Base-by-base conservation (phyloP, 2,797 vertebrate species). In the Nyctalus aviator region DNA sequence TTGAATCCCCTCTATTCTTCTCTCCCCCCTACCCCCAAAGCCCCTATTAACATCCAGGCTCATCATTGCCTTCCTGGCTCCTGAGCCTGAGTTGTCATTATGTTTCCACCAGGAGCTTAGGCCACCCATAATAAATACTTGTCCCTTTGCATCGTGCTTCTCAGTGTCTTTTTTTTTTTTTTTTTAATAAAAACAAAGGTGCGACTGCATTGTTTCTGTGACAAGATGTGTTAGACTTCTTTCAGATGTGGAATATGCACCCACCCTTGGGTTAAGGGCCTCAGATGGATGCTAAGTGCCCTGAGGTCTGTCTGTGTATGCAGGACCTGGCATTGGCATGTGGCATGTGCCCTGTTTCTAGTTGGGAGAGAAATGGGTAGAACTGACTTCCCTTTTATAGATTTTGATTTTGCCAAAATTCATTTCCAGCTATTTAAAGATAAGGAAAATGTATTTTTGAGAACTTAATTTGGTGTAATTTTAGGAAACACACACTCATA, bases 341-440 rank as follows among this genome's bases (percentile, higher is more conserved):
- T 8, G 17, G 7, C 12, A 12, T 30, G 35, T 55, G 50, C 25
- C 50, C 55, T 11, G 12, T 32, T 88, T 76, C 77, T 25, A 35
- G 35, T n/a, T 53, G 32, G n/a, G 91, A 93, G 82, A 91, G 73
- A 84, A 27, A 57, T 48, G 37, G 32, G 17, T 11, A 83, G 68
- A 90, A 41, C 32, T 23, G 20, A 68, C 72, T 92, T 93, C 84
- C 55, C 44, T 90, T 95, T 90, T 75, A 83, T 92, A 62, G 59
- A 62, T 78, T 92, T 95, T 68, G 71, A 86, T 95, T 92, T 93
- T 96, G 96, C 96, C 94, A 94, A 92, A 68, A 97, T 91, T 93
- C 88, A 93, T 94, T 95, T 90, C 90, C 83, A 94, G 94, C 85
- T 96, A 90, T 95, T 97, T 96, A 95, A 97, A 96, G 95, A 96